Conservation (phyloP, 2,113 vertebrate genomes). For the Ondatra zibethicus region DNA sequence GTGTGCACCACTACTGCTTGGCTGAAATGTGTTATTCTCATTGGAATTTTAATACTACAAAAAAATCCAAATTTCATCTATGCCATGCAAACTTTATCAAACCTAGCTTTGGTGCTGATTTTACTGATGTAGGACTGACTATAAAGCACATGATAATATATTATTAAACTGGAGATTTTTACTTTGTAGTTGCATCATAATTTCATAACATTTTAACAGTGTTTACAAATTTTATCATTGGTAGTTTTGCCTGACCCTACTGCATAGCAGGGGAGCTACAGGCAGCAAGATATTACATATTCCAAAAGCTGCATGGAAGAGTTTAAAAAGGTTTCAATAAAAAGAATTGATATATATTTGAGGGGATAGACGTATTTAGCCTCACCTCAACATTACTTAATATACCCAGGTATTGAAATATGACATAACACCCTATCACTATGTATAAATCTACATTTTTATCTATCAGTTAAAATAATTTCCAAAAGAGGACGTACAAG, state of each 20-base stretch:
- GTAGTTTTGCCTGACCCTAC: background rate
- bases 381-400: background rate
- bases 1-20: no score
- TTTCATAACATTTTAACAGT: background rate
- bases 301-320: background rate
- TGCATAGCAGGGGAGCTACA: background rate
- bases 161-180: background rate
- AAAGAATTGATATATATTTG: background rate
- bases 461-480: background rate
- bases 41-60: background rate
- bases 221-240: background rate
- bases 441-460: background rate
- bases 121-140: background rate
- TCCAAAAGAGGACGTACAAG: rapidly evolving
- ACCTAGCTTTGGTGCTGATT: background rate
- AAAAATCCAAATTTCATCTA: background rate
- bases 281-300: background rate
- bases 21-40: background rate
- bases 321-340: background rate
- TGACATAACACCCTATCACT: background rate
- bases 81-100: background rate
- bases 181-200: background rate
- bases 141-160: background rate
- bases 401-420: background rate
- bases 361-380: background rate